Conservation (phyloP, 2,888 invertebrate species). For the Diaphora mendica region DNA sequence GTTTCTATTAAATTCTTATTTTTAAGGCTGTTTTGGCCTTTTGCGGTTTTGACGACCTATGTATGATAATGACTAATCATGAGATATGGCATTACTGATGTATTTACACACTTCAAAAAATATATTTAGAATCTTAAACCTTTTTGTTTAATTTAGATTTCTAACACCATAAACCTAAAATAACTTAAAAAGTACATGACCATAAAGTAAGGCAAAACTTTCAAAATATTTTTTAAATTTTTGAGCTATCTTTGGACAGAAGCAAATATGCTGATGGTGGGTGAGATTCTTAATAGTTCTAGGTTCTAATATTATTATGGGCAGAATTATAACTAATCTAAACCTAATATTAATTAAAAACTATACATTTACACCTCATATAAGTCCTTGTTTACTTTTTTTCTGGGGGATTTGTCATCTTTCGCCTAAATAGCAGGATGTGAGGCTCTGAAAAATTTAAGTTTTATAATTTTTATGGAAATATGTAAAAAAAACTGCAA, state of each 20-base stretch:
- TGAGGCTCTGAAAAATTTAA: conserved; percentile 91
- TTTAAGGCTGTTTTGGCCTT: not conserved
- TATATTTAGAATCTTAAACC: not conserved
- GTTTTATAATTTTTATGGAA: too few relatives aligned
- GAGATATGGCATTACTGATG: too few relatives aligned
- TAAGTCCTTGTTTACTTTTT: conserved; percentile 58
- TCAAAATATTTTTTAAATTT: not conserved
- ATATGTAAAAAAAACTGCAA: too few relatives aligned
- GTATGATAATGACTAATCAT: not conserved
- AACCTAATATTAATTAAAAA: conserved; percentile 58
- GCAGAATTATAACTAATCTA: conserved; percentile 62
- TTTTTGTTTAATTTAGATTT: not conserved
- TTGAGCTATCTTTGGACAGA: conserved; percentile 8
- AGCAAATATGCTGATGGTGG: conserved; percentile 18
- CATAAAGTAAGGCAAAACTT: not conserved
- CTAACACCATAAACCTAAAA: not conserved
- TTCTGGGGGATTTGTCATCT: conserved; percentile 86
- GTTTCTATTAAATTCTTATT: not conserved
- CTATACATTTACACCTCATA: conserved; percentile 65
- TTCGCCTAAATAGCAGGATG: conserved; percentile 93
- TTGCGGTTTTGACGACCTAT: not conserved
- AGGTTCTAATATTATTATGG: conserved; percentile 42
- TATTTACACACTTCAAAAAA: not conserved
- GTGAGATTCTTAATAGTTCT: conserved; percentile 41
- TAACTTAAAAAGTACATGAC: not conserved